Conservation (phyloP, 2,888 invertebrate genomes). For the Eulithis testata region DNA sequence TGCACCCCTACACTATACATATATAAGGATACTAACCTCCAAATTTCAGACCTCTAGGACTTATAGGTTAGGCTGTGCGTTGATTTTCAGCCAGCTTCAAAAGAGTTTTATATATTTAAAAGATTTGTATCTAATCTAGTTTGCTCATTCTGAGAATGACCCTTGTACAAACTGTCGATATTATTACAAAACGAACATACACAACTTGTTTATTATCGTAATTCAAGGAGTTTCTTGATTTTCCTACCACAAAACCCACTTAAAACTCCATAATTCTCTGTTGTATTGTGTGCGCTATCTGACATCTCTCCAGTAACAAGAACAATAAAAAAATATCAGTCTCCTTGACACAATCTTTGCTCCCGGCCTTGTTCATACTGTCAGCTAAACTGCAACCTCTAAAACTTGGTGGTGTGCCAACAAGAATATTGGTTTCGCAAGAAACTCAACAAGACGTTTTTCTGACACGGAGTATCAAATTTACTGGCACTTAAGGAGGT, state of each 20-base stretch:
- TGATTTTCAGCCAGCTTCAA: too few relatives aligned
- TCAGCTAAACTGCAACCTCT: slow-evolving; percentile 32
- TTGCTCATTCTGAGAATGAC: too few relatives aligned
- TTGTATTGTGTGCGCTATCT: slow-evolving; percentile 20
- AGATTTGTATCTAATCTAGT: too few relatives aligned
- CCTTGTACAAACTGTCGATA: too few relatives aligned
- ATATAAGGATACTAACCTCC: too few relatives aligned
- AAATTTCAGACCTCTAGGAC: too few relatives aligned
- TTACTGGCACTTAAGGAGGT: slow-evolving; percentile 26
- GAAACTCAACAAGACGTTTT: slow-evolving; percentile 34
- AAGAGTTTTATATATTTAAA: too few relatives aligned
- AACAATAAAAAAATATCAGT: slow-evolving; percentile 24
- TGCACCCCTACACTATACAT: too few relatives aligned
- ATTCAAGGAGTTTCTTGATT: too few relatives aligned
- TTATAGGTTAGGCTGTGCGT: too few relatives aligned
- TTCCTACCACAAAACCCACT: not conserved
- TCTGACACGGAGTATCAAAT: slow-evolving; percentile 39
- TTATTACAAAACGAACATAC: too few relatives aligned
- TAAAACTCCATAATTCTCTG: not conserved
- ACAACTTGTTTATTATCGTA: too few relatives aligned
- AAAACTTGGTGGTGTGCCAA: slow-evolving; percentile 47
- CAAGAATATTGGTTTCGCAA: slow-evolving; percentile 44
- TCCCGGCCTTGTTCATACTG: slow-evolving; percentile 23
- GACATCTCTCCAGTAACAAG: slow-evolving; percentile 19
- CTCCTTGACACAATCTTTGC: slow-evolving; percentile 37